Base-by-base conservation (phyloP, 2,888 invertebrate genomes). In the Chrysolina americana region DNA sequence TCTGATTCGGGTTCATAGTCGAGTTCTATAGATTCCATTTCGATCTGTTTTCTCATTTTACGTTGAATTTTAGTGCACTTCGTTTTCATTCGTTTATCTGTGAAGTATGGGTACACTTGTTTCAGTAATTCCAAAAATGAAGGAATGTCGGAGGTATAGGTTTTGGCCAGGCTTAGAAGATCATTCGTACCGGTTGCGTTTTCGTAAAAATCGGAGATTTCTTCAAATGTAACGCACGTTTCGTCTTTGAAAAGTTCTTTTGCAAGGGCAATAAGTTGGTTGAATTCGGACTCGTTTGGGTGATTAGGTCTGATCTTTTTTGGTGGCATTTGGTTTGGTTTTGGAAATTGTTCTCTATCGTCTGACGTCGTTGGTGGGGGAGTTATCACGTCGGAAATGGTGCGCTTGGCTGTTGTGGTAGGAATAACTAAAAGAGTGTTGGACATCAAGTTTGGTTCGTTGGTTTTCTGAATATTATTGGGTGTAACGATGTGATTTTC, bases 381-480 rank as follows among this genome's bases (percentile, higher is more conserved):
- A 19, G 59, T 59, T 59, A 59, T 59, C 59, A 59, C 59, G 9
- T 59, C 59, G 59, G 59, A 53, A 53, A 53, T 10, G 56, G 56
- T 53, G 56, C 17, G 56, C 13, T 53, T 53, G 56, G 17, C 2
- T 59, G 59, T 21, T 10, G 21, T 59, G 15, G 6, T 4, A 19
- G 59, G n/a, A 21, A 21, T 59, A 21, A 13, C n/a, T 59, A 9
- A 21, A 59, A 8, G 59, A 21, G 8, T 21, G 59, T 59, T 59
- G 21, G 23, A 21, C 2, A 21, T 10, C 59, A 3, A 21, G 3
- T 59, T 59, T 21, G 59, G 2, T 21, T 59, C 59, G 8, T 59
- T 59, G 17, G 23, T 59, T 59, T 59, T 11, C 2, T 10, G 15
- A 19, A 15, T 21, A 19, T 59, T 59, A 2, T 3, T 59, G 2